These are phyloP conservation scores for Calosoma granatense DNA, from an alignment of 1,140 invertebrate species.

Conservation along the genomic window DNA sequence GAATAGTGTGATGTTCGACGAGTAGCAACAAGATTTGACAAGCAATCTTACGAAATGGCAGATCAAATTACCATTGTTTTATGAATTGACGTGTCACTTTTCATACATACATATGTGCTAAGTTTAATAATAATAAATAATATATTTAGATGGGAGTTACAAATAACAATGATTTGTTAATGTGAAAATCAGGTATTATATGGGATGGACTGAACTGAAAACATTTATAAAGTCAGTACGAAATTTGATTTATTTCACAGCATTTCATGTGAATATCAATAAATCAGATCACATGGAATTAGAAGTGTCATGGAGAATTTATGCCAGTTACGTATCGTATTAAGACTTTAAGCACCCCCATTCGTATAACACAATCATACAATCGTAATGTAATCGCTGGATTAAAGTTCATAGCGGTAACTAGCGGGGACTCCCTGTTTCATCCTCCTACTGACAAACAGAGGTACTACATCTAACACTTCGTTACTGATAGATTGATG, in stretches of 20 bases:
- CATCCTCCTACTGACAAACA: no score
- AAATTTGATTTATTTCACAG: conserved; percentile 5
- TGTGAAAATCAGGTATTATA: neutral
- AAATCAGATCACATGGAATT: conserved; percentile 5
- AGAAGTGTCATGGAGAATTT: neutral
- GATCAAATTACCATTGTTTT: no score
- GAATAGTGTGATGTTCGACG: neutral
- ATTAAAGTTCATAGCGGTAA: neutral
- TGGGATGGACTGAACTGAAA: no score
- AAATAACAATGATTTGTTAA: no score
- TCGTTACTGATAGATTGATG: no score
- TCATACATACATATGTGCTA: no score
- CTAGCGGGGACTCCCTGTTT: neutral
- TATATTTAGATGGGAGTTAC: no score
- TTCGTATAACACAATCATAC: conserved; percentile 3
- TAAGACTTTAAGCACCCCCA: conserved; percentile 7
- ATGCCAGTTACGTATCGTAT: conserved; percentile 6
- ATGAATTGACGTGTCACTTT: no score
- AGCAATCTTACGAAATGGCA: neutral
- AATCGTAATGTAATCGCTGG: neutral
- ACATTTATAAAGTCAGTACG: neutral
- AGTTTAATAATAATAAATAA: no score
- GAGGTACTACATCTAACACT: no score
- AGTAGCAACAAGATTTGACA: neutral
- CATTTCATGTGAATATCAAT: conserved; percentile 3